A percentile compares a stretch with the other conserved stretches of the same genome.
Conservation (phyloP, 2,113 vertebrate genomes). For the Sprattus sprattus region DNA sequence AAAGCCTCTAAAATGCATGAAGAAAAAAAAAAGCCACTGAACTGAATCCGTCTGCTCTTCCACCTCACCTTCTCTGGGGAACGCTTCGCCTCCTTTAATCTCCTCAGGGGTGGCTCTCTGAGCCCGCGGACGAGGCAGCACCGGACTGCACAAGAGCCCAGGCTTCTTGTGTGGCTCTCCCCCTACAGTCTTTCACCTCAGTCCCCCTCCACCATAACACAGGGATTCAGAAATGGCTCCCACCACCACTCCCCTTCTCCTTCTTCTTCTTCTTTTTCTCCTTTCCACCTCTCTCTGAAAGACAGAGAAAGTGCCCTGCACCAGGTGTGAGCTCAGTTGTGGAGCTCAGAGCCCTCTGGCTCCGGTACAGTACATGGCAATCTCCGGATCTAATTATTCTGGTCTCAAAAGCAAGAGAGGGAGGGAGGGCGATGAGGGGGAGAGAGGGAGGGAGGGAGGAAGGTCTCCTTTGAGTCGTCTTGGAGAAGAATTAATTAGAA, state of each 20-base stretch:
- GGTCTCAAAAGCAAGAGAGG: constrained; percentile 48
- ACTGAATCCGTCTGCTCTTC: not conserved
- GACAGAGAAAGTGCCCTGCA: constrained; percentile 27
- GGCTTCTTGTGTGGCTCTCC: constrained; percentile 40
- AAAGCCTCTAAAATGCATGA: not conserved
- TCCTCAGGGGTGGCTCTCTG: constrained; percentile 32
- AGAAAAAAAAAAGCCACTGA: not conserved
- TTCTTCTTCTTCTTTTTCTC: not conserved
- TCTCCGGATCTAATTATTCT: constrained; percentile 56
- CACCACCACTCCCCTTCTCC: not conserved
- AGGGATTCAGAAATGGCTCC: constrained; percentile 34
- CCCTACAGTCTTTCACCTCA: not conserved
- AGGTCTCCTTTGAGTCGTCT: constrained; percentile 49
- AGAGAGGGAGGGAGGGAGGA: constrained; percentile 20
- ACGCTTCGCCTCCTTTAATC: constrained; percentile 30
- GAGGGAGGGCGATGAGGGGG: not conserved
- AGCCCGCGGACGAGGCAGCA: constrained; percentile 17
- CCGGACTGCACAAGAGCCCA: constrained; percentile 29
- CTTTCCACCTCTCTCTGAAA: not conserved
- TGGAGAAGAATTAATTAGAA: constrained; percentile 55
- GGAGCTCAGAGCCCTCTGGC: constrained; percentile 39
- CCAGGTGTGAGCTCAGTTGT: constrained; percentile 51
- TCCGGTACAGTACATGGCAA: constrained; percentile 41
- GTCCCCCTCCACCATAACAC: constrained; percentile 31
- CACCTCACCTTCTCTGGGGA: constrained; percentile 16